Evolutionary conservation across 2,888 invertebrate species (phyloP), one percentile per base, ranked within the genome.

Genomic region (Agelastica alni): DNA sequence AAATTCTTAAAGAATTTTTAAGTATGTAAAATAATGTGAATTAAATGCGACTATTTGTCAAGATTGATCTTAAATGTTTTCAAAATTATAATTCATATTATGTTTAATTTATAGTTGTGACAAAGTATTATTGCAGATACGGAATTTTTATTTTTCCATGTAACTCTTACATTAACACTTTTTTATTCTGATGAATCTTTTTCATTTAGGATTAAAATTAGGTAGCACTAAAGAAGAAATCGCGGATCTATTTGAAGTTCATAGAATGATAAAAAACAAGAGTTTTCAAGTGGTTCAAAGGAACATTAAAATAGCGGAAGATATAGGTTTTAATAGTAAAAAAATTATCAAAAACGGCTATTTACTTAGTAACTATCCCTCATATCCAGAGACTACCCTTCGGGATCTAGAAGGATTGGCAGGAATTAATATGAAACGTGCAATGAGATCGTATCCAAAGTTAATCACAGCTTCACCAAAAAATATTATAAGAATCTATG

Each of bases 391-490:
- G 52, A 75, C 80, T 9, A 81, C 87, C 30, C 64, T 88, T 2
- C 71, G 76, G 4, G 79, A 82, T 67, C 80, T 87, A 34, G 72
- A 76, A 1, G 74, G 73, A 0, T 70, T 86, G 26, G 82, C 80
- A 44, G 85, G 83, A 0, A 65, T 81, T 1, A 79, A 84, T 60
- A 80, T 87, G 39, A 75, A 76, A 51, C 78, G 80, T 9, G 80
- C 80, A 22, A 78, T 86, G 26, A 77, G 71, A 64, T 71, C 70
- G 13, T 80, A 82, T 64, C 89, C 89, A 7, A 85, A 83, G 59
- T 80, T 89, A 59, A 72, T 87, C 42, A 84, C 82, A 75, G 80
- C 83, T 45, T 78, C 82, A 42, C 80, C 82, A 53, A 79, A 80
- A 54, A 74, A 83, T 12, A 68, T 87, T 14, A 59, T 80, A 32